Evolutionary conservation across 1,140 invertebrate genomes (phyloP), one percentile per base, ranked within the genome.

Genomic region (Anastrepha obliqua): DNA sequence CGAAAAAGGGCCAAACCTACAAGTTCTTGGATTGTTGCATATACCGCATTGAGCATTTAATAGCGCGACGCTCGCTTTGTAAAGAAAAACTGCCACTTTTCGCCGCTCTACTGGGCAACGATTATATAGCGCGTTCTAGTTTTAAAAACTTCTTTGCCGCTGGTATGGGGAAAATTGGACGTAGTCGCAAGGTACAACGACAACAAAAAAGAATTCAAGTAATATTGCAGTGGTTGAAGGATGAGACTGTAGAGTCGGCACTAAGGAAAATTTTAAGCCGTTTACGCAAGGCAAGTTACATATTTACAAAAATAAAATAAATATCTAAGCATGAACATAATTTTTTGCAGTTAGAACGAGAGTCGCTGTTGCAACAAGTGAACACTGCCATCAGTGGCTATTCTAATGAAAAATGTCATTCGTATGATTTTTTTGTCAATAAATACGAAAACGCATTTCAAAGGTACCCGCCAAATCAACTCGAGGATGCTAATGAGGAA

Each of bases 71-170:
- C 7, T 95, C 96, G 0, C 90, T 98, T 17, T 94, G 96, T 88
- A 94, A 94, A 89, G 94, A 95, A 15, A 92, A 96, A 59, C 91
- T 98, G 64, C 97, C 97, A 3, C 90, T 98, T 7, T 94, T 98
- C 87, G 96, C 97, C n/a, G 96, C 96, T 13, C 89, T 98, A 8
- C 92, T 98, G 29, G 98, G 98, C 3, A 98, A 98, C 94, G 98
- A 98, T 94, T 98, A 97, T 93, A 95, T 98, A n/a, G 94, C 96
- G 65, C 94, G 94, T 67, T 94, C 92, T 11, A 94, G 95, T 0
- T 98, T 98, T 90, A 93, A 93, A 13, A 95, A 95, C 67, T 97
- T 98, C 91, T 96, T 96, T 92, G 92, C 93, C 11, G 92, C 87
- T 2, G 91, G 92, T 8, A 87, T 98, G 55, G 96, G 95, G 90